Evolutionary conservation across 2,113 vertebrate genomes (phyloP), one percentile per base, ranked within the genome.

Genomic region (Chaenogobius annularis): DNA sequence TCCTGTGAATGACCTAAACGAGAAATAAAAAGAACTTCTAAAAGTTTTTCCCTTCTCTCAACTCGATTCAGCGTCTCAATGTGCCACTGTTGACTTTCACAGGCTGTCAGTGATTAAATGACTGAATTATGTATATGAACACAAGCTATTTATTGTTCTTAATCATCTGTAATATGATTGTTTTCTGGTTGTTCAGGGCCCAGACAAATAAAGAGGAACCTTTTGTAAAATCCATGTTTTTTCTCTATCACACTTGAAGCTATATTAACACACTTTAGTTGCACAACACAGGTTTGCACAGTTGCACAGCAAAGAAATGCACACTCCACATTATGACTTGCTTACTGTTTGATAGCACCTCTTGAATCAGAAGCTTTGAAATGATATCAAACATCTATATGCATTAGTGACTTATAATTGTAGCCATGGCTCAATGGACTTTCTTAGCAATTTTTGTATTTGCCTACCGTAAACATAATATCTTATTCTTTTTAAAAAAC

Each of bases 101-200:
- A 85, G 73, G 77, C 82, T 83, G 73, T 83, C 77, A 70, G 73
- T 68, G 48, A 65, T 67, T 69, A 81, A 72, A 77, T 79, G 77
- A 85, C 82, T 82, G 82, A 88, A 91, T 91, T 84, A 64, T 85
- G 82, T 86, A 91, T 82, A 91, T 87, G 79, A 77, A 87, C 81
- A 83, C 64, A 91, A 84, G 68, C 81, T 93, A 94, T 93, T 94
- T 94, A 94, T 94, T 93, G 90, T 90, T 90, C 83, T 87, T 84
- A 92, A 88, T 87, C 79, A 81, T 85, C 74, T 94, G 92, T 94
- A 91, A 91, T 90, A 82, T 64, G 68, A 69, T n/a, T 83, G 77
- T 80, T 86, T 83, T 81, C 66, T 89, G 85, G 74, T 87, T 93
- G 85, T 93, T 85, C 74, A 87, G 86, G 78, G 79, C 84, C 83